A percentile compares a stretch with the other conserved stretches of the same genome.
These are phyloP conservation scores for Celastrina argiolus DNA, from an alignment of 2,888 invertebrate species.

Conservation along the genomic window DNA sequence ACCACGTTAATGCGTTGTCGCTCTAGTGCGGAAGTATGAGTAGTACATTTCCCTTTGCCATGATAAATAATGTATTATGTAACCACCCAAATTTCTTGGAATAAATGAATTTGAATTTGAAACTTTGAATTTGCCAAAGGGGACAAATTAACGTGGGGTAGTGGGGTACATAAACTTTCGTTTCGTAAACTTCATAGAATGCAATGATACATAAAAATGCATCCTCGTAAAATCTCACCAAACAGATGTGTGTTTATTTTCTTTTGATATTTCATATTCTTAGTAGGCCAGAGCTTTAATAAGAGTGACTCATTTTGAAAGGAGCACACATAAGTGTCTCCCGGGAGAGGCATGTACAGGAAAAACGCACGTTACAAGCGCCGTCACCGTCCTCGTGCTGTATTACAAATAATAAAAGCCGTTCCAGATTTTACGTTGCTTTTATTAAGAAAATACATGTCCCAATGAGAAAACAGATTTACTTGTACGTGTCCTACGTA, in stretches of 20 bases:
- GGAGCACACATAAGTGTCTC: slow-evolving; percentile 12
- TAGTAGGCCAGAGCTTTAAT: slow-evolving; percentile 13
- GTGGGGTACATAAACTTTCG: too few relatives aligned
- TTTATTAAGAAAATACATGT: not conserved
- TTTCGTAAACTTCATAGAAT: too few relatives aligned
- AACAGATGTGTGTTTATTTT: slow-evolving; percentile 11
- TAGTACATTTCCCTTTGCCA: too few relatives aligned
- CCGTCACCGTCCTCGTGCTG: not conserved
- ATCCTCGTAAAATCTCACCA: not conserved
- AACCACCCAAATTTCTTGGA: too few relatives aligned
- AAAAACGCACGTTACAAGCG: slow-evolving; percentile 9
- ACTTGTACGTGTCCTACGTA: slow-evolving; percentile 3
- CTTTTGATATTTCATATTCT: slow-evolving; percentile 12
- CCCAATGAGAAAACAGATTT: not conserved
- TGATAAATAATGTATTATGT: too few relatives aligned
- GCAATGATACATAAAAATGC: too few relatives aligned
- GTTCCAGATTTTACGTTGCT: slow-evolving; percentile 2
- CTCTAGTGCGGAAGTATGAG: too few relatives aligned
- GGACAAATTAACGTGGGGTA: too few relatives aligned
- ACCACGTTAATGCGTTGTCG: too few relatives aligned
- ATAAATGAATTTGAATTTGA: too few relatives aligned
- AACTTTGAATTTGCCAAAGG: too few relatives aligned
- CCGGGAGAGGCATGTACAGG: slow-evolving; percentile 3
- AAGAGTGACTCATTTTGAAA: slow-evolving; percentile 16
- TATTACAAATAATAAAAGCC: slow-evolving; percentile 11